phyloP scores from a whole-genome alignment of 2,113 vertebrate genomes.

The Triplophysa dalaica region DNA sequence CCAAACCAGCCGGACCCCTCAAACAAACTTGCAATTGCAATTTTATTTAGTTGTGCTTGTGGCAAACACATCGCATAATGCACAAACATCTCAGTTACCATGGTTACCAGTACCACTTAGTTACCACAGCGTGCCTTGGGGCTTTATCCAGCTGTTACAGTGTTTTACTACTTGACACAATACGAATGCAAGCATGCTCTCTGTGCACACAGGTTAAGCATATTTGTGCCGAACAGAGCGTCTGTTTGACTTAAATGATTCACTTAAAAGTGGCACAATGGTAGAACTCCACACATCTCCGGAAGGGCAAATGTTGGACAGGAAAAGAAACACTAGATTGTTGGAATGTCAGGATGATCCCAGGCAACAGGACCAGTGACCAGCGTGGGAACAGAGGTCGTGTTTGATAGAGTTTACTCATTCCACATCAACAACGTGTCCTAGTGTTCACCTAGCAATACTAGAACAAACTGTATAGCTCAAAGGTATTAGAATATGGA shows the following conservation, averaged over 20 bases:
- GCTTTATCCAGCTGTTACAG: slow-evolving; percentile 55
- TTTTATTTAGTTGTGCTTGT: neutral
- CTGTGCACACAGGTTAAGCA: slow-evolving; percentile 33
- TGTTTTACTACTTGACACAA: slow-evolving; percentile 20
- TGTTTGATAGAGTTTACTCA: slow-evolving; percentile 13
- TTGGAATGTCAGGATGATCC: slow-evolving; percentile 42
- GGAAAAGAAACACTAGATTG: neutral
- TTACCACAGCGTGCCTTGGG: neutral
- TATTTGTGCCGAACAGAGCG: slow-evolving; percentile 26
- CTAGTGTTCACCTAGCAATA: neutral
- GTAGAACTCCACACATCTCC: slow-evolving; percentile 14
- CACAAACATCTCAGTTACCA: slow-evolving; percentile 11
- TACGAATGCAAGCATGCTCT: slow-evolving; percentile 20
- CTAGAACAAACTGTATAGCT: too few relatives aligned
- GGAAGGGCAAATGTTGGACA: slow-evolving; percentile 28
- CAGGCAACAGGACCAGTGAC: slow-evolving; percentile 33
- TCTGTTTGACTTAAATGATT: slow-evolving; percentile 46
- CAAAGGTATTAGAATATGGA: too few relatives aligned
- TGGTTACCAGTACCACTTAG: too few relatives aligned
- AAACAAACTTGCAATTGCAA: too few relatives aligned
- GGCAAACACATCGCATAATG: neutral
- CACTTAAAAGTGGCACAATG: slow-evolving; percentile 41
- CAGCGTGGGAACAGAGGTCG: slow-evolving; percentile 13
- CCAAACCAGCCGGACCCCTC: too few relatives aligned
- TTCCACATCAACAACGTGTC: neutral